Conservation (phyloP, 2,797 vertebrate species). For the Clarias laeviceps region DNA sequence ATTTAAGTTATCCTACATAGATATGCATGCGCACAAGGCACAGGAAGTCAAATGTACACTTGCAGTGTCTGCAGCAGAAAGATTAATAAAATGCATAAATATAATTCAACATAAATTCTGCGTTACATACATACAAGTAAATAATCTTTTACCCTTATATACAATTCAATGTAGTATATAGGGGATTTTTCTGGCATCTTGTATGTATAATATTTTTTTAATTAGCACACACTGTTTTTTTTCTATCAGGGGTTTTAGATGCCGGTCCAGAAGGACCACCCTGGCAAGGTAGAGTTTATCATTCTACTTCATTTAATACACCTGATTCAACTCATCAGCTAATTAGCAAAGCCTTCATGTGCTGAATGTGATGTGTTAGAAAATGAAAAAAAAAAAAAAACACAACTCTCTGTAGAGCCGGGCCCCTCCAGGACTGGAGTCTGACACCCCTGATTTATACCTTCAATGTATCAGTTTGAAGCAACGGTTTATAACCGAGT, state of each 20-base stretch:
- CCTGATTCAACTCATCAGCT: slow-evolving; percentile 26
- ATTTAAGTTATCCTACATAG: slow-evolving; percentile 58
- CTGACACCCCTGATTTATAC: slow-evolving; percentile 31
- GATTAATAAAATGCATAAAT: neutral
- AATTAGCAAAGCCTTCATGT: slow-evolving; percentile 13
- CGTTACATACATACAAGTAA: neutral
- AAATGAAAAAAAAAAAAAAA: neutral
- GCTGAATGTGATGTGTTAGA: slow-evolving; percentile 21
- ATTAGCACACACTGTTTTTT: slow-evolving; percentile 26
- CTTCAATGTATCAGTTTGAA: slow-evolving; percentile 16
- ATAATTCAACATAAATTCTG: too few relatives aligned
- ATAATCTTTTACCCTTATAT: neutral
- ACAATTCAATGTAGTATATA: neutral
- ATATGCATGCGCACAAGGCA: slow-evolving; percentile 24
- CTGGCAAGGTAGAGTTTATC: slow-evolving; percentile 9
- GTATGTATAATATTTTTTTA: slow-evolving; percentile 21
- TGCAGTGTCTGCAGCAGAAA: neutral
- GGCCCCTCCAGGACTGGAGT: slow-evolving; percentile 10
- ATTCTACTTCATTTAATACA: slow-evolving; percentile 28
- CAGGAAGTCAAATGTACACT: neutral
- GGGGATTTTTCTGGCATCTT: neutral
- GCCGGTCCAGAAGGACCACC: slow-evolving; percentile 15
- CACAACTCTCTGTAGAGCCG: slow-evolving; percentile 28
- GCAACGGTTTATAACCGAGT: slow-evolving; percentile 18
- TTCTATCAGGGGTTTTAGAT: slow-evolving; percentile 19